phyloP scores from a whole-genome alignment of 2,888 invertebrate genomes.

The Nomada hirtipes region DNA sequence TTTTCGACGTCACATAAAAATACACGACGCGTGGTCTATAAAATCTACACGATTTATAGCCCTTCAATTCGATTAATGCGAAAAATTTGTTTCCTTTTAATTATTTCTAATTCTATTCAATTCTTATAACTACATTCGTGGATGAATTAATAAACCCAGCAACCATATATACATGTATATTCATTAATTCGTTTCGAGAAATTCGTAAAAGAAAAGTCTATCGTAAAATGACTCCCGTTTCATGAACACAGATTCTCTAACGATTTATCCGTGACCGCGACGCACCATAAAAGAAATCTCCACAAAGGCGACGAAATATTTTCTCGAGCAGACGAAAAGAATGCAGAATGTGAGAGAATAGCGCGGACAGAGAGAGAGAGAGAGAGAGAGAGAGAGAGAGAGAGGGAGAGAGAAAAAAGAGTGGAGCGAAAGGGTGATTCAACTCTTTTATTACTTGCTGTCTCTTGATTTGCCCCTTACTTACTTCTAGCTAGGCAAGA shows the following conservation, averaged over 20 bases:
- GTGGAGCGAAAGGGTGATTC: conserved; percentile 37
- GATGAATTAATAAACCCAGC: too few relatives aligned
- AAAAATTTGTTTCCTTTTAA: not conserved
- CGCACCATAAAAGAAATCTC: not conserved
- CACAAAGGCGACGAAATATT: conserved; percentile 16
- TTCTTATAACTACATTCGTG: too few relatives aligned
- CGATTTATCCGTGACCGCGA: not conserved
- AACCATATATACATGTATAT: too few relatives aligned
- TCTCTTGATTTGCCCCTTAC: conserved; percentile 63
- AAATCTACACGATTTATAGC: conserved; percentile 4
- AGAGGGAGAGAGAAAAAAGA: not conserved
- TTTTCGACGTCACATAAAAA: conserved; percentile 37
- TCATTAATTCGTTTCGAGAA: not conserved
- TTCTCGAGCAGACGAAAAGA: not conserved
- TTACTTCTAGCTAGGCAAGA: conserved; percentile 47
- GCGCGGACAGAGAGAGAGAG: not conserved
- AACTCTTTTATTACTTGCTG: conserved; percentile 76
- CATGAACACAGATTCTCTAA: not conserved
- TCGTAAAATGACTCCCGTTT: not conserved
- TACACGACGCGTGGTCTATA: conserved; percentile 17
- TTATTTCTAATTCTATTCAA: not conserved
- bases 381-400: not conserved
- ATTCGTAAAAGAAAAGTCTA: not conserved
- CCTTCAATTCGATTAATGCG: conserved; percentile 13
- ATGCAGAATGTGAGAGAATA: not conserved